Evolutionary conservation across 2,113 vertebrate genomes (phyloP), one percentile per base, ranked within the genome.

Genomic region (Corythaixoides concolor): DNA sequence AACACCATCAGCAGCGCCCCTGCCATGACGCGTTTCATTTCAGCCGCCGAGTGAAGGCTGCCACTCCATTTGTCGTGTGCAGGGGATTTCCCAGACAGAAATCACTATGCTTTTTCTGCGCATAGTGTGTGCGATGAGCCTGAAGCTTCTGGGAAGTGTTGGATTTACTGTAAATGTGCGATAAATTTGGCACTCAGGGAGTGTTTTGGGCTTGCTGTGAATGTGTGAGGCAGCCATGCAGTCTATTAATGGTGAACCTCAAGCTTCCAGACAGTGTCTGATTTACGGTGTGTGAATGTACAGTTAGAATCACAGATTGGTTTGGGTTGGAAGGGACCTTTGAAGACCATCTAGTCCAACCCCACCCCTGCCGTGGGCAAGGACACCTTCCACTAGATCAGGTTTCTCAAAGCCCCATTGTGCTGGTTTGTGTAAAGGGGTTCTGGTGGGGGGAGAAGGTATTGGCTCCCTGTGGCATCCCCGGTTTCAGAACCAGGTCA

Each of bases 171-270:
- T 63, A 86, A 93, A 86, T 39, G 55, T 90, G 89, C 68, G 89
- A 84, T 70, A 77, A 88, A 93, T 96, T 81, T 62, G 75, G 76
- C 68, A 59, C 67, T 85, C 0, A 1, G 60, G 67, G 58, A 35
- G 88, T 41, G 70, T 88, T 94, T 85, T 32, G 70, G 70, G n/a
- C 85, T 85, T 66, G 6, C 82, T 90, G 92, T 39, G 90, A 85
- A 79, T 12, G 82, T 94, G 94, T 85, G 92, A 92, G 93, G 83
- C 88, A 88, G 74, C 69, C 45, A 28, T 49, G 66, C 60, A 56
- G 78, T 13, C 62, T 73, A 56, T 33, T 47, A 78, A 67, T 39
- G 62, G 70, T 58, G 75, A 73, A 62, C 39, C 58, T 72, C 70
- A 35, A 88, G 67, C 67, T 89, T 72, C 47, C 85, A 91, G 94